Evolutionary conservation across 2,888 invertebrate species (phyloP).

Genomic region (Glyphotaelius pellucidus): DNA sequence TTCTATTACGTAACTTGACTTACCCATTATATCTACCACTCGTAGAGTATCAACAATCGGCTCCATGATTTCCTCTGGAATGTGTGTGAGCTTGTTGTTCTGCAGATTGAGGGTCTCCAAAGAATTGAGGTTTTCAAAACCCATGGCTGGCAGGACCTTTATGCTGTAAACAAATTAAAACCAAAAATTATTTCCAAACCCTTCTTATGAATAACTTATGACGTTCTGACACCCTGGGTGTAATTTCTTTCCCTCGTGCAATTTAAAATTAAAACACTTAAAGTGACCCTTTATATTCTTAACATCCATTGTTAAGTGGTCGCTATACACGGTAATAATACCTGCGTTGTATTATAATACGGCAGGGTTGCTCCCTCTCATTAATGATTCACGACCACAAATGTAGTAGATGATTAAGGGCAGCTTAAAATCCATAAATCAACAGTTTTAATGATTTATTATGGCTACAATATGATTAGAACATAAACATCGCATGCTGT

Average conservation of each 20-base stretch:
- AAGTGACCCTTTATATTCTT: background rate
- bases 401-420: background rate
- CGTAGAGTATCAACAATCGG: slow-evolving; percentile 91
- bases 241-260: background rate
- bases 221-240: background rate
- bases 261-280: background rate
- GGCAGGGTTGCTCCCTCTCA: background rate
- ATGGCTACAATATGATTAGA: background rate
- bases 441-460: slow-evolving; percentile 14
- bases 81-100: slow-evolving; percentile 90
- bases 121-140: slow-evolving; percentile 93
- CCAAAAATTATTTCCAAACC: background rate
- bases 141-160: slow-evolving; percentile 87
- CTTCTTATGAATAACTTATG: background rate
- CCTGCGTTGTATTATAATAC: background rate
- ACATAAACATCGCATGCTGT: slow-evolving; percentile 20
- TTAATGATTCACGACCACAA: background rate
- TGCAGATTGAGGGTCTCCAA: slow-evolving; percentile 92
- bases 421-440: slow-evolving; percentile 6
- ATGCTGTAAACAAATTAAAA: slow-evolving; percentile 80
- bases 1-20: slow-evolving; percentile 67
- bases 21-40: slow-evolving; percentile 93
- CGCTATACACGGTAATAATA: background rate
- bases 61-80: slow-evolving; percentile 93
- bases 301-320: background rate